Evolutionary conservation across 2,888 invertebrate genomes (phyloP).

Genomic region (Standfussiana lucernea): DNA sequence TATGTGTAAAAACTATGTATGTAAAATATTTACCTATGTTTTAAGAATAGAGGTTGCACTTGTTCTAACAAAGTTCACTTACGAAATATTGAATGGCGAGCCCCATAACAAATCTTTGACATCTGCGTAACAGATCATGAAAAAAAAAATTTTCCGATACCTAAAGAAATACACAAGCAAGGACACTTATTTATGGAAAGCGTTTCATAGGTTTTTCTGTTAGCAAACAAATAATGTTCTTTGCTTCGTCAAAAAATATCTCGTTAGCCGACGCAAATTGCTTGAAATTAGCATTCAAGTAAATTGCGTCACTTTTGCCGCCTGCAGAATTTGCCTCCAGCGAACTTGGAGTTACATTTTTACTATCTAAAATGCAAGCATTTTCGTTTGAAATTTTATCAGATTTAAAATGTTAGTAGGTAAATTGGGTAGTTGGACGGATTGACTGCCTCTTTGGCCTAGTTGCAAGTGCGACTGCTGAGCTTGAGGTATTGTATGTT

Average conservation of each 20-base stretch:
- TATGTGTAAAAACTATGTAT: not conserved
- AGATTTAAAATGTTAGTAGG: not conserved
- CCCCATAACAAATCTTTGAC: not conserved
- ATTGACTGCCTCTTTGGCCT: too few relatives aligned
- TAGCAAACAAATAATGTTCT: not conserved
- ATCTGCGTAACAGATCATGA: not conserved
- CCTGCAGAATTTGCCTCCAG: slow-evolving; percentile 7
- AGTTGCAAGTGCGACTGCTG: too few relatives aligned
- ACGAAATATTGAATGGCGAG: not conserved
- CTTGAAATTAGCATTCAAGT: slow-evolving; percentile 38
- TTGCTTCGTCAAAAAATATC: slow-evolving; percentile 13
- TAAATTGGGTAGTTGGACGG: not conserved
- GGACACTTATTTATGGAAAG: not conserved
- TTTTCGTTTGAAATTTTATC: not conserved
- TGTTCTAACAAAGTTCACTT: not conserved
- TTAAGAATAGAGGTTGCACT: not conserved
- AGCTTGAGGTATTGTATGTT: too few relatives aligned
- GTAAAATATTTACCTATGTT: not conserved
- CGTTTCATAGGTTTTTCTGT: slow-evolving; percentile 1
- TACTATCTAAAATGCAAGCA: not conserved
- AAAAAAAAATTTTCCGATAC: not conserved
- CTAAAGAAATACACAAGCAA: not conserved
- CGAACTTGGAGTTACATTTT: slow-evolving; percentile 9
- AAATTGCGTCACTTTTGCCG: slow-evolving; percentile 17
- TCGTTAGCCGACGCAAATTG: slow-evolving; percentile 34